A percentile compares a stretch with the other conserved stretches of the same genome.
Evolutionary conservation across 1,140 invertebrate genomes (phyloP).

Genomic region (Armadillidium nasatum): DNA sequence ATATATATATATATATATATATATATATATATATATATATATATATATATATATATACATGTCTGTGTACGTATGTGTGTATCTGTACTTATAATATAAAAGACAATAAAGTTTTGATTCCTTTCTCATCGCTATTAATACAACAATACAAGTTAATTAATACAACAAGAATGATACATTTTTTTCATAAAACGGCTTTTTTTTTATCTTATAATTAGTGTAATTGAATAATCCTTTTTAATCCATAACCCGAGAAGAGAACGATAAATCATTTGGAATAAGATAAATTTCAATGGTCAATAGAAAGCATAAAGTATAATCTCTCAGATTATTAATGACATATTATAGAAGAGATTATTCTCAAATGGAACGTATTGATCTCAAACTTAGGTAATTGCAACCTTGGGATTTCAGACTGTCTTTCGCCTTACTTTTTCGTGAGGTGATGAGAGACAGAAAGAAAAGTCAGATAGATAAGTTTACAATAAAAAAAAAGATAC

Average conservation of each 20-base stretch:
- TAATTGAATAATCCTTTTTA: background rate
- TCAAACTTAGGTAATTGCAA: background rate
- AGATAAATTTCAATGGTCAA: background rate
- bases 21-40: slow-evolving; percentile 13
- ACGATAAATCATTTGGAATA: background rate
- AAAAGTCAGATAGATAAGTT: background rate
- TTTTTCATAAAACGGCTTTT: background rate
- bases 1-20: slow-evolving; percentile 8
- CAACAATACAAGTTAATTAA: background rate
- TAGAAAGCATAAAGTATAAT: background rate
- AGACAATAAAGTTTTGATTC: too few species aligned
- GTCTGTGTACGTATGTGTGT: background rate
- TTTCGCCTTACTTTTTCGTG: background rate
- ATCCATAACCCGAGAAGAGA: background rate
- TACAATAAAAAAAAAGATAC: too few species aligned
- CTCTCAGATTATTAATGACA: background rate
- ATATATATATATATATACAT: slow-evolving; percentile 18
- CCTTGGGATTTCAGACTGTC: background rate
- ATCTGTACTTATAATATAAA: too few species aligned
- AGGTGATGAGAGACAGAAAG: background rate
- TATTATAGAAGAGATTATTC: background rate
- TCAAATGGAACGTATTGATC: background rate
- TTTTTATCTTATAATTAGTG: background rate
- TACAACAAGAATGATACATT: background rate
- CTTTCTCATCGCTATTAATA: background rate